phyloP scores from a whole-genome alignment of 1,140 invertebrate genomes.

The Parapsyche elsis region DNA sequence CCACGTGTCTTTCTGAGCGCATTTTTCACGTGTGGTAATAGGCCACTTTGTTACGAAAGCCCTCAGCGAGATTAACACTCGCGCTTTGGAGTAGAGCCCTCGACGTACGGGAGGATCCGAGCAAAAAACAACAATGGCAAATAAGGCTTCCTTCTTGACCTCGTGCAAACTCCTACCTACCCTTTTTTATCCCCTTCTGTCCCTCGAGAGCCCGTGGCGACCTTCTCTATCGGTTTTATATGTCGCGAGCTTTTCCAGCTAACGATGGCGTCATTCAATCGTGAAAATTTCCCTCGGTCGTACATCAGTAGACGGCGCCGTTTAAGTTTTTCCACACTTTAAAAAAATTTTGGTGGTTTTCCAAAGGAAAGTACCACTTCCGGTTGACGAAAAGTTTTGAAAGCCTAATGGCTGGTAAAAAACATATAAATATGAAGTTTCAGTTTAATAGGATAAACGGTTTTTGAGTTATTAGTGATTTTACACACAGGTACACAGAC shows the following conservation, averaged over 20 bases:
- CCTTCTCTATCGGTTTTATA: not conserved
- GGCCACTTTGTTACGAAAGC: conserved; percentile 40
- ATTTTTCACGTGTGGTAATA: conserved; percentile 38
- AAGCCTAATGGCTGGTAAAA: too few relatives aligned
- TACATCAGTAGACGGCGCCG: not conserved
- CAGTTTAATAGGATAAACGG: too few relatives aligned
- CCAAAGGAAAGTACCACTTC: too few relatives aligned
- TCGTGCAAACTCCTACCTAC: not conserved
- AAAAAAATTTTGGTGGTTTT: too few relatives aligned
- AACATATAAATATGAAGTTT: too few relatives aligned
- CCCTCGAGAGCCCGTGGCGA: not conserved
- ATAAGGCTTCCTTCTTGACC: not conserved
- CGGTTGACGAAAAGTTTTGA: too few relatives aligned
- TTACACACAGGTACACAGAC: too few relatives aligned
- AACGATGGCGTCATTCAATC: not conserved
- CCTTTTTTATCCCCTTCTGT: not conserved
- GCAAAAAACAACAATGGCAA: not conserved
- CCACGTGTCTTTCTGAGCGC: conserved; percentile 17
- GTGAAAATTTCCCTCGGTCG: not conserved
- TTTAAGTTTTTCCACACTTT: not conserved
- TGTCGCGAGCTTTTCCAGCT: not conserved
- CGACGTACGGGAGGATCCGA: not conserved
- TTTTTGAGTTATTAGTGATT: too few relatives aligned
- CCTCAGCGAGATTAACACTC: conserved; percentile 41
- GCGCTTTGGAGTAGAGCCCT: not conserved